Base-by-base conservation (phyloP, 2,113 vertebrate genomes). In the Oreochromis niloticus region DNA sequence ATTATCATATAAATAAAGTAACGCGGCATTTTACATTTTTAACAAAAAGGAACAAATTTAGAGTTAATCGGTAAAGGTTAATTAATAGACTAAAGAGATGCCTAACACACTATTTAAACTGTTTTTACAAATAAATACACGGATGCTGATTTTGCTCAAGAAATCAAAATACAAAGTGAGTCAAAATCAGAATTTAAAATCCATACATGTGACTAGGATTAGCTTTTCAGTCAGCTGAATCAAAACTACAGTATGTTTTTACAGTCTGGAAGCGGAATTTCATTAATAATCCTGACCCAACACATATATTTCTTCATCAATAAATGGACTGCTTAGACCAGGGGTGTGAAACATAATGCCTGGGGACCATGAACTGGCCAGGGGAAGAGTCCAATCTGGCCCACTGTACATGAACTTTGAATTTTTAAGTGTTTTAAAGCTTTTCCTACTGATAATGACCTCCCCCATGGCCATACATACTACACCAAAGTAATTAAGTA, bases 31-130 rank as follows among this genome's bases (percentile, higher is more conserved):
- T 9, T 3, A 32, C 27, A 34, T 32, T 61, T 61, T 32, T 61
- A 61, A 34, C 30, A 61, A 61, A 61, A 12, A 36, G 17, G 61
- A 66, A 66, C 17, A 36, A 16, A 46, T 73, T 73, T 73, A 46
- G 27, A 73, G 39, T 17, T 73, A 17, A 46, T 4, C 0, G 1
- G 39, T 46, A 73, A 46, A 2, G n/a, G 0, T 73, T 46, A 46
- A 73, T 73, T 17, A 46, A 0, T 46, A 24, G 68, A 73, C 68
- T 27, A 73, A 7, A 27, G 14, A 43, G 9, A 73, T 46, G 12
- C 66, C 22, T 16, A 9, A 46, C 4, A 27, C 22, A 46, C 1
- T 9, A 73, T 73, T 73, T 46, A 41, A 22, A 73, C 0, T 1
- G 8, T 11, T 73, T 46, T 73, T 46, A 73, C 7, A 17, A 46